Base-by-base conservation (phyloP, 1,140 invertebrate genomes). In the Sarcophaga peregrina region DNA sequence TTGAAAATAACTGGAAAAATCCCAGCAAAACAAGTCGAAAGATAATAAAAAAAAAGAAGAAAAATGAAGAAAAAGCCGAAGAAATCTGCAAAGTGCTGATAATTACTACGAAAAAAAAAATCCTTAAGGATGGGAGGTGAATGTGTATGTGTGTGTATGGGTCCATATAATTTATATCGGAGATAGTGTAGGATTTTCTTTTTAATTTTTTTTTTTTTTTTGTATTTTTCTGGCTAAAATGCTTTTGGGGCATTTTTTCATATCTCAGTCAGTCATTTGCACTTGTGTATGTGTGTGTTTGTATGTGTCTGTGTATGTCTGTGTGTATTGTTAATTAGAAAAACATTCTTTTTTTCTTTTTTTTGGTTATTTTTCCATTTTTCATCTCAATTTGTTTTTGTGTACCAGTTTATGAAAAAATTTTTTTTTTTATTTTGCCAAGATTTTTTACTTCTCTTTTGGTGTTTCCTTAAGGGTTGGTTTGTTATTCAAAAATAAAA, bases 31-130 rank as follows among this genome's bases (percentile, higher is more conserved):
- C 62, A 25, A 25, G 62, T 20, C n/a, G 62, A 72, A 72, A 72
- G 37, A 25, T 72, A 13, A 25, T 9, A 72, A 72, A 15, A 2
- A 2, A 20, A 72, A 6, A 72, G 0, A 20, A 25, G 20, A 20
- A 25, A 8, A 9, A 17, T 20, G 37, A 72, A 25, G 62, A 72
- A 25, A 72, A 72, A n/a, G n/a, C n/a, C n/a, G n/a, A n/a, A n/a
- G n/a, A 72, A 72, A 25, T 72, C 62, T 20, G 7, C 62, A 72
- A 62, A 72, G 62, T 72, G 62, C 7, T 72, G 62, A 72, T 72
- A 72, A 72, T 72, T 72, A 72, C 17, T 72, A 17, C 58, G n/a
- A 72, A 72, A 9, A 25, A 62, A n/a, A n/a, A n/a, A n/a, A n/a
- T n/a, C 7, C 58, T n/a, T 72, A 62, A 5, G 7, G 15, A 62